Base-by-base conservation (phyloP, 2,888 invertebrate species). In the Adelphocoris suturalis region DNA sequence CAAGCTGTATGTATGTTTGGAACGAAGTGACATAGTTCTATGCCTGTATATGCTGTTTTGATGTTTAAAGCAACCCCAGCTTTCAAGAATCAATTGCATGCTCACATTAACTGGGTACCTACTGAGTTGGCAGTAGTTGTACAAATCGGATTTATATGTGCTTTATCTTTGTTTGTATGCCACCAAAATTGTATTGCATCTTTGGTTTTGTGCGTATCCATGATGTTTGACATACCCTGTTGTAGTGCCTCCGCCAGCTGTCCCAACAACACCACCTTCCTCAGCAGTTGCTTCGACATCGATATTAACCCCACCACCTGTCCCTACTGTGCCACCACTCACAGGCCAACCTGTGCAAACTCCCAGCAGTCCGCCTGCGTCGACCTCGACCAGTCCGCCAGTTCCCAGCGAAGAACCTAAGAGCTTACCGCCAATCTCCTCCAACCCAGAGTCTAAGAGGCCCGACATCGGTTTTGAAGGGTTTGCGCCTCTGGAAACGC, bases 241-340 rank as follows among this genome's bases (percentile, higher is more conserved):
- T 85, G 27, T 46, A 57, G 85, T 14, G 46, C 85, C 85, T 28
- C 61, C 85, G 23, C 85, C 85, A 55, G 85, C 85, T 16, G 85
- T 85, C 16, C 61, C 85, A 61, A 57, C 85, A 37, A 61, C 57
- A 27, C 85, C 61, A 28, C 85, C 61, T 27, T 27, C 61, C 27
- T 28, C 14, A 11, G 37, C 61, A 27, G 23, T 61, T n/a, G 46
- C 85, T 55, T 52, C 82, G 5, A 37, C 46, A 0, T 46, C 78
- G 16, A n/a, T 88, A 28, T 7, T 61, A 61, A 28, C 85, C 16
- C 85, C 85, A 28, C 37, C 85, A 12, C n/a, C 85, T 16, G 61
- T 61, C 27, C 85, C 61, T 27, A 1, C 85, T 12, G 57, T 46
- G 4, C 28, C 85, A 57, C 61, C 37, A 13, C 16, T 61, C 7